phyloP scores from a whole-genome alignment of 2,797 vertebrate species.

The Zenarchopterus dispar region DNA sequence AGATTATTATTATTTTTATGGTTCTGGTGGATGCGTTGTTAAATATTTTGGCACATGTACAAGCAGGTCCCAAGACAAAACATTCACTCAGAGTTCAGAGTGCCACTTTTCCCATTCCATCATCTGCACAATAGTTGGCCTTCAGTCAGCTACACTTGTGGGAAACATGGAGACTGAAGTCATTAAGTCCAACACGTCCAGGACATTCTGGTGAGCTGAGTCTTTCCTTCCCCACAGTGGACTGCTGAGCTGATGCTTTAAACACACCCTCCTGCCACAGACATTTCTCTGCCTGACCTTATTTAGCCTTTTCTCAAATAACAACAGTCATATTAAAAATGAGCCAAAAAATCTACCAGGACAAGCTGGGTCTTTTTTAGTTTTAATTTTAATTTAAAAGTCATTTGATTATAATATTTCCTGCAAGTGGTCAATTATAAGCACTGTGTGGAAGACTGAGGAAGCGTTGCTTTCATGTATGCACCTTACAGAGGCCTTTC shows the following conservation, averaged over 20 bases:
- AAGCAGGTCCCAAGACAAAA: conserved; percentile 15
- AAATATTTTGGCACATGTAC: no score
- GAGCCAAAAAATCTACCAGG: conserved; percentile 4
- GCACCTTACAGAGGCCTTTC: conserved; percentile 27
- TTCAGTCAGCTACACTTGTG: conserved; percentile 8
- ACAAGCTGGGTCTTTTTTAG: background rate
- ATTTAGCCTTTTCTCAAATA: conserved; percentile 27
- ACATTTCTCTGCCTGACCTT: conserved; percentile 23
- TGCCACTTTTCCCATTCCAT: background rate
- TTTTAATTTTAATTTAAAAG: background rate
- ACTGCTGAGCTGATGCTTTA: conserved; percentile 18
- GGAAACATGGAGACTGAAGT: conserved; percentile 4
- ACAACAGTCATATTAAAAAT: conserved; percentile 7
- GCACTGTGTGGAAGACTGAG: background rate
- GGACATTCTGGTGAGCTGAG: conserved; percentile 18
- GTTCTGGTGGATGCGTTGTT: no score
- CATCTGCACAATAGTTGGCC: background rate
- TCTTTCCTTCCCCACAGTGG: background rate
- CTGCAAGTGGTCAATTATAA: background rate
- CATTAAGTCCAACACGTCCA: conserved; percentile 7
- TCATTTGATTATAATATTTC: background rate
- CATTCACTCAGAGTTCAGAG: conserved; percentile 7
- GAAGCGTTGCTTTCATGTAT: background rate
- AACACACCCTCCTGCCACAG: conserved; percentile 3
- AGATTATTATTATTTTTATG: no score